Evolutionary conservation across 2,113 vertebrate genomes (phyloP).

Genomic region (Callithrix jacchus): DNA sequence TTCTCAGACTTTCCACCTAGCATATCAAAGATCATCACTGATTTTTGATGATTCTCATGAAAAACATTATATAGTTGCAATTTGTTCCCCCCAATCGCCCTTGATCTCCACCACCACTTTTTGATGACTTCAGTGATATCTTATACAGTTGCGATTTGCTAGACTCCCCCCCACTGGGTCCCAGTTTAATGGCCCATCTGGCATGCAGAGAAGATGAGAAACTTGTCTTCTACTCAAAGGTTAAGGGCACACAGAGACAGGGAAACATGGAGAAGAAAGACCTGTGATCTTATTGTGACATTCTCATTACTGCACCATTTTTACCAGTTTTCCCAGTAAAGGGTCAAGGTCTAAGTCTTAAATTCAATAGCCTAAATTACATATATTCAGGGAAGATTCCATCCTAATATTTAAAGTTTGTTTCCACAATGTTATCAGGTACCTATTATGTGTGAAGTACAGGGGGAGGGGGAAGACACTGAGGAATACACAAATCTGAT

Average conservation of each 20-base stretch:
- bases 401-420: not conserved
- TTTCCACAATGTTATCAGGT: not conserved
- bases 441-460: not conserved
- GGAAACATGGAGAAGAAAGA: not conserved
- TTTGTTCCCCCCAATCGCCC: not conserved
- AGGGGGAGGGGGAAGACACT: too few relatives aligned
- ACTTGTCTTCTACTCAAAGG: not conserved
- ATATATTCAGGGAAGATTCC: not conserved
- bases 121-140: not conserved
- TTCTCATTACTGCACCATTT: not conserved
- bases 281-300: not conserved
- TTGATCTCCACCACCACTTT: not conserved
- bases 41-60: not conserved
- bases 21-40: not conserved
- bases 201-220: not conserved
- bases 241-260: not conserved
- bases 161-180: not conserved
- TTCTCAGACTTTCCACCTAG: not conserved
- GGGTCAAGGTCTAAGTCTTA: not conserved
- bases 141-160: not conserved
- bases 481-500: not conserved
- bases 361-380: not conserved
- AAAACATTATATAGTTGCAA: not conserved
- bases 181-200: not conserved
- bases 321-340: not conserved